phyloP scores from a whole-genome alignment of 2,113 vertebrate species.

The Brachyhypopomus gauderio region DNA sequence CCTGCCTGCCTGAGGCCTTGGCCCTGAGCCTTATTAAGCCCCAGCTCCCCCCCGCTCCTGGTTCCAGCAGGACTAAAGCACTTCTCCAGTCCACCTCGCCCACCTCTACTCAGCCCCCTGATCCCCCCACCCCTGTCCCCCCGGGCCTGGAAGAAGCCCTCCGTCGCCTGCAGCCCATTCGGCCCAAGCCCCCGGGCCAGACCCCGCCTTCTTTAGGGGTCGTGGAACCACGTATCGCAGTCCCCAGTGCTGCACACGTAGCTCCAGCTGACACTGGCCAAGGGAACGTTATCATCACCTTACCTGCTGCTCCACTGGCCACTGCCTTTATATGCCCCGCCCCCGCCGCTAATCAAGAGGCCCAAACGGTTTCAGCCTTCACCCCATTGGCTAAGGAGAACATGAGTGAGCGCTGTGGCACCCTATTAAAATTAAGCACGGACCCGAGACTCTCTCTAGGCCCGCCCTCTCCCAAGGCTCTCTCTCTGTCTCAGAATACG shows the following conservation, averaged over 20 bases:
- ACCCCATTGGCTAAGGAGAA: constrained; percentile 35
- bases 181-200: constrained; percentile 43
- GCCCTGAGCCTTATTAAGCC: constrained; percentile 70
- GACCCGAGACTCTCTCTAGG: constrained; percentile 4
- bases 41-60: constrained; percentile 59
- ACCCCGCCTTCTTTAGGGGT: no score
- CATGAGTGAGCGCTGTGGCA: constrained; percentile 49
- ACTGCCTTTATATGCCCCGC: constrained; percentile 73
- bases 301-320: constrained; percentile 55
- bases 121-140: constrained; percentile 59
- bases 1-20: constrained; percentile 77
- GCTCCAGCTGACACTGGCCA: constrained; percentile 7
- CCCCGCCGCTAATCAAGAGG: constrained; percentile 21
- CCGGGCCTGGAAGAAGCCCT: constrained; percentile 32
- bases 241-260: background rate
- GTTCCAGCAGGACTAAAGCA: constrained; percentile 48
- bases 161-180: constrained; percentile 37
- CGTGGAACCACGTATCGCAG: background rate
- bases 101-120: constrained; percentile 63
- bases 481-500: constrained; percentile 13
- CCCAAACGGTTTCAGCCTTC: background rate
- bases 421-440: constrained; percentile 56
- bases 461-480: background rate
- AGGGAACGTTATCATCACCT: constrained; percentile 30
- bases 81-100: background rate